Conservation (phyloP, 1,140 invertebrate genomes). For the Dinothrombium tinctorium region DNA sequence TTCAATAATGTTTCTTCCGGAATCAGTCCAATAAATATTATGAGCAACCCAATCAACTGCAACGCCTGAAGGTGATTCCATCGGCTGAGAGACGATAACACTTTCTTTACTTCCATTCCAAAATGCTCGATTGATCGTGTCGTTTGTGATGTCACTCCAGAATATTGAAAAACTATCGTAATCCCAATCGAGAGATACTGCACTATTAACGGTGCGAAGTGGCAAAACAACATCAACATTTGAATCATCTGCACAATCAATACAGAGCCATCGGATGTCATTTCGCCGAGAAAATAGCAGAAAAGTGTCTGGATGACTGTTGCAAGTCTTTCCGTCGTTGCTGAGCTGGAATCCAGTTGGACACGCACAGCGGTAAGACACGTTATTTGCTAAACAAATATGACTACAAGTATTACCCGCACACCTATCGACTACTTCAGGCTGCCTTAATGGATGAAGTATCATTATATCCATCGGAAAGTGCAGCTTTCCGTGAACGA, state of each 20-base stretch:
- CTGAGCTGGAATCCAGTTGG: conserved; percentile 64
- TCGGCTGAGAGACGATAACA: conserved; percentile 19
- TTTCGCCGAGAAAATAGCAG: conserved; percentile 37
- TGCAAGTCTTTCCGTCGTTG: conserved; percentile 36
- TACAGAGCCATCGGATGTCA: conserved; percentile 24
- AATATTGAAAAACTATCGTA: conserved; percentile 59
- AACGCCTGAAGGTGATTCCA: conserved; percentile 46
- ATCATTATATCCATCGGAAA: conserved; percentile 53
- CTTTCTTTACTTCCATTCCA: conserved; percentile 27
- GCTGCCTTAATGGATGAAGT: conserved; percentile 40
- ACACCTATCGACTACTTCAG: conserved; percentile 26
- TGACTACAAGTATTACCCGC: conserved; percentile 42
- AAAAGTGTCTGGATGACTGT: conserved; percentile 44
- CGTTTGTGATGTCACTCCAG: conserved; percentile 62
- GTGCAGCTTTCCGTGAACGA: conserved; percentile 25
- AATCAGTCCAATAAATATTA: conserved; percentile 66
- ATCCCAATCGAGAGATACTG: conserved; percentile 79
- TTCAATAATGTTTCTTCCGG: conserved; percentile 36
- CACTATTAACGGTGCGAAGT: conserved; percentile 52
- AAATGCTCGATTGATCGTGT: conserved; percentile 19
- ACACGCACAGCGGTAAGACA: conserved; percentile 52
- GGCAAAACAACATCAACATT: conserved; percentile 51
- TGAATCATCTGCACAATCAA: conserved; percentile 21
- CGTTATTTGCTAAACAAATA: conserved; percentile 37
- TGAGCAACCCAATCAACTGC: conserved; percentile 71